Base-by-base conservation (phyloP, 1,140 invertebrate species). In the Hesperophylax magnus region DNA sequence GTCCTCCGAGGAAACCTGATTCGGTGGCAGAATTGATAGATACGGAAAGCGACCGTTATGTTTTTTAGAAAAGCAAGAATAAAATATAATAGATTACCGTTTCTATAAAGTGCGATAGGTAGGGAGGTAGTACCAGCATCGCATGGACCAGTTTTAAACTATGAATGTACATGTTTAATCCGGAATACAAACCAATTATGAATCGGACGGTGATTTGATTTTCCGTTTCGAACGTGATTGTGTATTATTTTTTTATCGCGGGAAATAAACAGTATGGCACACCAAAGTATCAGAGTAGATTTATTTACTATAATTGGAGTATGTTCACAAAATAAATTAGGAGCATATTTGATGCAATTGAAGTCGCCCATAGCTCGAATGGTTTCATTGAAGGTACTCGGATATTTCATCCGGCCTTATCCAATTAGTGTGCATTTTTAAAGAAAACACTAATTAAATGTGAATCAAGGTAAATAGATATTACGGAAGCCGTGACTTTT, bases 1-100 rank as follows among this genome's bases (percentile, higher is more conserved):
- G 79, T 81, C 82, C 61, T 60, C 20, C 27, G 39, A 53, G 11
- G 67, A 80, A 82, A 82, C 80, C 61, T 78, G 78, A 65, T 79
- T 69, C 67, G 24, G 52, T 54, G 5, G 22, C 58, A 53, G 72
- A 72, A 79, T 72, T 74, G 78, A 74, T 79, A 72, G 67, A 79
- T 72, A 79, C 54, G 78, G 67, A 53, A 79, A 60, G 75, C 17
- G 53, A 79, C 78, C 65, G 78, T 79, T 79, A 72, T 34, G 60
- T 78, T 77, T 78, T 78, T 78, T 27, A 69, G 61, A 60, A 76
- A 76, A 76, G 22, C 72, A n/a, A 24, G 56, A 65, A 65, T 65
- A 52, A 77, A 24, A 17, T 24, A 81, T 69, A 76, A 56, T 52
- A 75, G 67, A 63, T 56, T 52, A 67, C 81, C 77, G 77, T 78